Percentiles rank a stretch among this genome's conserved stretches.
Conservation (phyloP, 2,113 vertebrate genomes). For the Cottus gobio region DNA sequence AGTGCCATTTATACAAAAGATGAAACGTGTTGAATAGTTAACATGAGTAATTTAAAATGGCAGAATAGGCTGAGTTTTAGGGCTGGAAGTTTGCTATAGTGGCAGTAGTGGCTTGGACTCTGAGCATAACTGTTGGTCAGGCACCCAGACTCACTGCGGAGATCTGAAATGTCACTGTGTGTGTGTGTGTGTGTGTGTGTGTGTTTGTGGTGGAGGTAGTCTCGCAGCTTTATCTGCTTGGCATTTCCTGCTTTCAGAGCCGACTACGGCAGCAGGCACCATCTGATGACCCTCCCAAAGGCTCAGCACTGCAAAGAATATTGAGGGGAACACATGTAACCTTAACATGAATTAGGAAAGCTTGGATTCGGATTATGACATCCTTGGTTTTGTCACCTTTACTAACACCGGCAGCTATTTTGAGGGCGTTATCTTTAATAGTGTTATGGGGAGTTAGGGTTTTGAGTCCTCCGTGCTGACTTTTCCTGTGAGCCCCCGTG, state of each 20-base stretch:
- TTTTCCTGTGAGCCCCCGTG: slow-evolving; percentile 26
- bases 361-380: slow-evolving; percentile 43
- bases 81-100: slow-evolving; percentile 38
- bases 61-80: slow-evolving; percentile 21
- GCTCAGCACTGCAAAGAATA: slow-evolving; percentile 52
- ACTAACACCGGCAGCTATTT: slow-evolving; percentile 58
- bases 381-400: slow-evolving; percentile 46
- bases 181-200: slow-evolving; percentile 47
- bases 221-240: slow-evolving; percentile 76
- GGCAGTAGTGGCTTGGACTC: slow-evolving; percentile 51
- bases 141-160: slow-evolving; percentile 58
- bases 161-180: slow-evolving; percentile 77
- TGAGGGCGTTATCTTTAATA: slow-evolving; percentile 66
- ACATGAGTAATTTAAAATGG: slow-evolving; percentile 46
- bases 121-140: slow-evolving; percentile 55
- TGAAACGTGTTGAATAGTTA: slow-evolving; percentile 46
- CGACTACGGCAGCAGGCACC: slow-evolving; percentile 38
- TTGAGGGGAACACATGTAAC: slow-evolving; percentile 65
- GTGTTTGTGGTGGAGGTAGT: slow-evolving; percentile 17
- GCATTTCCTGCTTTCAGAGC: slow-evolving; percentile 74
- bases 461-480: slow-evolving; percentile 35
- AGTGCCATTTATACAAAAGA: slow-evolving; percentile 54
- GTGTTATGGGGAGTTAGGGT: slow-evolving; percentile 32
- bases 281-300: slow-evolving; percentile 75
- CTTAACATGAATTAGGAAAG: slow-evolving; percentile 67